These are phyloP conservation scores for Drosophila bocki DNA, from an alignment of 1,140 invertebrate species.

Conservation along the genomic window DNA sequence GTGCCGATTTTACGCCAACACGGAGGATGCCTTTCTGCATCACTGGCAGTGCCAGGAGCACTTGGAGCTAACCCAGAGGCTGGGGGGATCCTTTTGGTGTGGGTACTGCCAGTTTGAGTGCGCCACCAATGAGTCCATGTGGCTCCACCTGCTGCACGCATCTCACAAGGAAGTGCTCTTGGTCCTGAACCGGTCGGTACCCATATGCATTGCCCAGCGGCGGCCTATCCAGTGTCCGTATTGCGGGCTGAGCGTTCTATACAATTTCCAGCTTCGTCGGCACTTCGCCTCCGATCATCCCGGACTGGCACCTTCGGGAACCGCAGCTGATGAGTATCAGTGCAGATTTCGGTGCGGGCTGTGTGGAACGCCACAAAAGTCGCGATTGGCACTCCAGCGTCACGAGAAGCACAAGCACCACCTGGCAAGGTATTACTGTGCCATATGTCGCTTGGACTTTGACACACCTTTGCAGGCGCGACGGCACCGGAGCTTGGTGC, in stretches of 20 bases:
- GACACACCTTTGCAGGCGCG: constrained; percentile 87
- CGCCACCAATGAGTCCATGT: constrained; percentile 88
- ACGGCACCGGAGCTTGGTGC: constrained; percentile 88
- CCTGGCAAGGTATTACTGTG: constrained; percentile 88
- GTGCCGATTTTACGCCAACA: constrained; percentile 94
- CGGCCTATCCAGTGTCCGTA: constrained; percentile 77
- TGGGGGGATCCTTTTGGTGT: constrained; percentile 89
- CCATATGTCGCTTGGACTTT: constrained; percentile 89
- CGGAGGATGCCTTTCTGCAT: constrained; percentile 86
- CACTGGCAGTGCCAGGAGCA: constrained; percentile 91
- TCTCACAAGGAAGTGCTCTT: constrained; percentile 90
- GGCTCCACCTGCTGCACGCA: constrained; percentile 88
- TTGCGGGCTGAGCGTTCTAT: constrained; percentile 88
- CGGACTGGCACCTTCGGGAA: constrained; percentile 54
- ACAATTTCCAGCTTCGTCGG: constrained; percentile 89
- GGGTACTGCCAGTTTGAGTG: constrained; percentile 91
- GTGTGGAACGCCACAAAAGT: constrained; percentile 87
- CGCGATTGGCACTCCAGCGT: constrained; percentile 88
- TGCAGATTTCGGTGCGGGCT: constrained; percentile 87
- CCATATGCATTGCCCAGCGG: constrained; percentile 91
- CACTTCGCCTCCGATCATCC: constrained; percentile 87
- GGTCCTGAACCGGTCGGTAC: constrained; percentile 91
- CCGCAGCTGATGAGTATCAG: constrained; percentile 89
- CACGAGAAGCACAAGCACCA: constrained; percentile 87
- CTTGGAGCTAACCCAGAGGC: constrained; percentile 68